Evolutionary conservation across 1,140 invertebrate species (phyloP), one percentile per base, ranked within the genome.

Genomic region (Penaeus indicus): DNA sequence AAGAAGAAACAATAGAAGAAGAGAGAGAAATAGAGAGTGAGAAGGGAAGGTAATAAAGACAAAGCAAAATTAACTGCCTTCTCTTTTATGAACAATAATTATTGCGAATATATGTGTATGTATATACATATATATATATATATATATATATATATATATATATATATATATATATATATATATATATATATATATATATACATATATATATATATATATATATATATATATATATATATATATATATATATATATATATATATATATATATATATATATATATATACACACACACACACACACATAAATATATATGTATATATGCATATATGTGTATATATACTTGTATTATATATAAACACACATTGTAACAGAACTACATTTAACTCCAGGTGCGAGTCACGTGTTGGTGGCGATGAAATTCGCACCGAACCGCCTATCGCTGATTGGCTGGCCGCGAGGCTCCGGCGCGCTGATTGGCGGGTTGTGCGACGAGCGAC

Each of bases 91-190:
- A 64, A n/a, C 63, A 64, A n/a, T n/a, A n/a, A n/a, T n/a, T n/a
- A n/a, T n/a, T n/a, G n/a, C n/a, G n/a, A n/a, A n/a, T n/a, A n/a
- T 64, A 64, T 64, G n/a, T 64, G n/a, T n/a, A 64, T 64, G n/a
- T 64, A 64, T 64, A 64, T 64, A 64, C n/a, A 64, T 64, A 64
- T 64, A 64, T 64, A 64, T 64, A 64, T 64, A 64, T 64, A 64
- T 64, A 64, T 64, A n/a, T 64, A 64, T 64, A n/a, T 64, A 64
- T 64, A 64, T 64, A 64, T 64, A 64, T 64, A 64, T 64, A 64
- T 64, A 64, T 64, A 64, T 64, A 64, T 64, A 64, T 64, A 64
- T 64, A n/a, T 64, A 64, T 64, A 64, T 64, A 64, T 64, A 64
- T 64, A 64, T 64, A 64, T 64, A 64, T 64, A 64, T 64, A 64